phyloP scores from a whole-genome alignment of 2,113 vertebrate species.

The Talpa occidentalis region DNA sequence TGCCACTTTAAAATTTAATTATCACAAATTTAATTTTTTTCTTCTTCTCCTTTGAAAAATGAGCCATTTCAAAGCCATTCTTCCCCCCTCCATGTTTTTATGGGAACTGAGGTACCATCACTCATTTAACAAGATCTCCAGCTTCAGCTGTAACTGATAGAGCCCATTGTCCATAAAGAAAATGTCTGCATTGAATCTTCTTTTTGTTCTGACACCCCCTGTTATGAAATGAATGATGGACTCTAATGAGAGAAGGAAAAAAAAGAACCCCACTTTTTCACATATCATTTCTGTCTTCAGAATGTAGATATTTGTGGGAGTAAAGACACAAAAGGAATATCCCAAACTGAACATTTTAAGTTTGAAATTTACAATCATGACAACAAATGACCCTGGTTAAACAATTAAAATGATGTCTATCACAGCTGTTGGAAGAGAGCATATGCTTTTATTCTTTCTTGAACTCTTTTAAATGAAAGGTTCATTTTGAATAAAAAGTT shows the following conservation, averaged over 20 bases:
- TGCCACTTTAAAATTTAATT: conserved; percentile 73
- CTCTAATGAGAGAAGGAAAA: not conserved
- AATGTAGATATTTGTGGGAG: not conserved
- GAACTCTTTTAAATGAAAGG: not conserved
- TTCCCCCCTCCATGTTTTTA: not conserved
- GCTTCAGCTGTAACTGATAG: conserved; percentile 33
- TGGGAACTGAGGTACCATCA: not conserved
- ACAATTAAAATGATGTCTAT: not conserved
- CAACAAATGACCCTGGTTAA: not conserved
- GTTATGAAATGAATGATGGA: not conserved
- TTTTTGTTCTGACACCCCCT: not conserved
- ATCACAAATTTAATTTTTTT: conserved; percentile 68
- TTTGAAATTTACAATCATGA: not conserved
- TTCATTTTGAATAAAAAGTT: not conserved
- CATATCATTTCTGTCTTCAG: not conserved
- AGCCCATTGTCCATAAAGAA: conserved; percentile 11
- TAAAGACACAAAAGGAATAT: not conserved
- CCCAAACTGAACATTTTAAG: not conserved
- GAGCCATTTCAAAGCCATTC: conserved; percentile 2
- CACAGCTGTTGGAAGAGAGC: not conserved
- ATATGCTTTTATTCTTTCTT: not conserved
- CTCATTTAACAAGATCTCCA: conserved; percentile 5
- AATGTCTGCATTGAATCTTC: not conserved
- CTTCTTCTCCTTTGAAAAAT: conserved; percentile 64
- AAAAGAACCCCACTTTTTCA: not conserved